Base-by-base conservation (phyloP, 2,888 invertebrate species). In the Pachymerium ferrugineum region DNA sequence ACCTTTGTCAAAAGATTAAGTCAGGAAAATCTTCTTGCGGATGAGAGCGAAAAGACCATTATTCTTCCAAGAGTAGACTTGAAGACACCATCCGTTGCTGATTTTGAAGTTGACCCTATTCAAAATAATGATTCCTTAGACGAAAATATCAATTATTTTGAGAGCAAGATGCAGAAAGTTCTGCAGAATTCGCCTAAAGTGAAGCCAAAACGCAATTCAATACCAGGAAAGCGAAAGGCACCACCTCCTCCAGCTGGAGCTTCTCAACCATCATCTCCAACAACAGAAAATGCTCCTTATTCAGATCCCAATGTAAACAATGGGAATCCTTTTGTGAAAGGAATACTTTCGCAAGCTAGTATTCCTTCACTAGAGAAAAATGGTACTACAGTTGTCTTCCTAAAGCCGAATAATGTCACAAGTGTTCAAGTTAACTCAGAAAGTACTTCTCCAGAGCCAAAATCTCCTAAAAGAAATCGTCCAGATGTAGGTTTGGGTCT, bases 141-240 rank as follows among this genome's bases (percentile, higher is more conserved):
- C 30, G 73, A 73, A 67, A 73, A 67, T 25, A 67, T 73, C 22
- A 25, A 6, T 19, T 73, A 73, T 31, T 73, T 73, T 73, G 73
- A 73, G 30, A 62, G n/a, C 8, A 73, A 73, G 22, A 30, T 73
- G 62, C 73, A 73, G 31, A 31, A 25, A 25, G 73, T 33, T 12
- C 28, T 73, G 62, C 67, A 62, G 33, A 54, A 73, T 30, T 73
- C 73, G 1, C 73, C 73, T 10, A 73, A 73, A 19, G n/a, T 35
- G n/a, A 73, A 73, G 62, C 54, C 74, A 5, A 75, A 72, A 31
- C 67, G 75, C 19, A 67, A 22, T 29, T 28, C 70, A 6, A 70
- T 31, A 28, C 71, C 74, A n/a, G 74, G 74, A 22, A 76, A 76
- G 31, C 70, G 76, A n/a, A 75, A 73, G 29, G 76, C 76, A 19